phyloP scores from a whole-genome alignment of 2,113 vertebrate genomes.

The Cepphus grylle region DNA sequence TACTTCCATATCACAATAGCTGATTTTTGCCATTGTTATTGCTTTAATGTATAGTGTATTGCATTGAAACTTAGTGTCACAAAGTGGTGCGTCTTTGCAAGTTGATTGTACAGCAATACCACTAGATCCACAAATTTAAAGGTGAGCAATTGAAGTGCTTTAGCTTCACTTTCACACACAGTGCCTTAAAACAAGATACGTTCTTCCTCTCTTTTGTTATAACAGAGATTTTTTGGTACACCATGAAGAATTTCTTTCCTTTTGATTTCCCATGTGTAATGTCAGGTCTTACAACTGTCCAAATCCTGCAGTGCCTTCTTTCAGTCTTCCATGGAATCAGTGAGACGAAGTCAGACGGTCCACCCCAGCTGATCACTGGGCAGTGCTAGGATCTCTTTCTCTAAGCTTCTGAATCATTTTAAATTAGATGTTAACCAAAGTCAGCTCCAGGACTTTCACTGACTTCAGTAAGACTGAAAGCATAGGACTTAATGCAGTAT shows the following conservation, averaged over 20 bases:
- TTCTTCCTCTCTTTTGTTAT: neutral
- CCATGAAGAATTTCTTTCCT: neutral
- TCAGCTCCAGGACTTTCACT: neutral
- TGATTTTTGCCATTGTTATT: neutral
- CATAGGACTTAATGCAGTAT: neutral
- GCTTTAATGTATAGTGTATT: neutral
- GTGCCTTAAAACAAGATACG: neutral
- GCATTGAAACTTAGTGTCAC: neutral
- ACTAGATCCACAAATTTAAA: neutral
- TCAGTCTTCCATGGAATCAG: neutral
- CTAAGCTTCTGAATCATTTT: neutral
- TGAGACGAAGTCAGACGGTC: neutral
- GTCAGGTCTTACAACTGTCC: neutral
- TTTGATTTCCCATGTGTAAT: neutral
- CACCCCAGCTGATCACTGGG: rapidly evolving
- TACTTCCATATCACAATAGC: rapidly evolving
- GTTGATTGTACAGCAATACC: neutral
- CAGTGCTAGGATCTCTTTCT: neutral
- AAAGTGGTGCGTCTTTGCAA: neutral
- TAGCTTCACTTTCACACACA: neutral
- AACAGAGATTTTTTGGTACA: neutral
- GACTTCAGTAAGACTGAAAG: neutral
- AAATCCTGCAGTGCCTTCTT: neutral
- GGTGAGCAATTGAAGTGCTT: neutral
- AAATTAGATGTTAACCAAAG: neutral